These are phyloP conservation scores for Ginglymostoma cirratum DNA, from an alignment of 2,113 vertebrate genomes.

Conservation along the genomic window DNA sequence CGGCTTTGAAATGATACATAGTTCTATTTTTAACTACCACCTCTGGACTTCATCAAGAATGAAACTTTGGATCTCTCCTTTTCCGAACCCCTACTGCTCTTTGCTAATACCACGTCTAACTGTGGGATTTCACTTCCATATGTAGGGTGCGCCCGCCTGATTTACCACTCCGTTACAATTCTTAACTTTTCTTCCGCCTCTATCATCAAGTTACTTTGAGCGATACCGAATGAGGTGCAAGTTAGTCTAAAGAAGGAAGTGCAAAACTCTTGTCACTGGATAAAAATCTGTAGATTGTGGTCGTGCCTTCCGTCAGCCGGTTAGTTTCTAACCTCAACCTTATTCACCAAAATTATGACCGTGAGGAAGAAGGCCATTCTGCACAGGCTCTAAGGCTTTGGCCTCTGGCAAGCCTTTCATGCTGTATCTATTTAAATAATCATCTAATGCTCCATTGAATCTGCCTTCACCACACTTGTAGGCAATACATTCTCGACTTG, in stretches of 20 bases:
- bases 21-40: not conserved
- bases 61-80: not conserved
- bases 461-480: no score
- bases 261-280: not conserved
- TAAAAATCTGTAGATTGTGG: not conserved
- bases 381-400: no score
- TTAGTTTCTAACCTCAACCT: not conserved
- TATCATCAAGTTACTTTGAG: not conserved
- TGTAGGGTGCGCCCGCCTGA: not conserved
- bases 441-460: no score
- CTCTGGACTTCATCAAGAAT: not conserved
- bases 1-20: no score
- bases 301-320: not conserved
- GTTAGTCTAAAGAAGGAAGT: not conserved
- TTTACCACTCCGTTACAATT: not conserved
- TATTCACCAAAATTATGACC: not conserved
- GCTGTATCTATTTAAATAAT: no score
- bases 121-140: not conserved
- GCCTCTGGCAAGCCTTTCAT: no score
- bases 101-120: not conserved
- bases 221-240: not conserved
- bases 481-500: no score
- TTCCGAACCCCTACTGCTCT: not conserved
- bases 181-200: not conserved
- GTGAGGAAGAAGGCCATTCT: no score